A percentile compares a stretch with the other conserved stretches of the same genome.
Evolutionary conservation across 1,140 invertebrate species (phyloP).

Genomic region (Zaprionus inermis): DNA sequence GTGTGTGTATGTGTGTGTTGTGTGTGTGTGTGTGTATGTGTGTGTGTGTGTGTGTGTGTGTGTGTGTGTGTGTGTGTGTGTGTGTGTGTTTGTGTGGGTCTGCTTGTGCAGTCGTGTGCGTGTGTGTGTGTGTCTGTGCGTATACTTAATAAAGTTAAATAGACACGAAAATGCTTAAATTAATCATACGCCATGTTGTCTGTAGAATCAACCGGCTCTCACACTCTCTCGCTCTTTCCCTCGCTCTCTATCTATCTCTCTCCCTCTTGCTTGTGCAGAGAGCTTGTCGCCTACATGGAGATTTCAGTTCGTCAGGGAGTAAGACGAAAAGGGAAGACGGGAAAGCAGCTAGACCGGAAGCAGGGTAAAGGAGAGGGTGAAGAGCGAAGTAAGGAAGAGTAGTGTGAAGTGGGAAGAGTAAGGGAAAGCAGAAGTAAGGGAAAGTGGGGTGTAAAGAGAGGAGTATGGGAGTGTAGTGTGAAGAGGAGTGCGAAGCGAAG

Average conservation of each 20-base stretch:
- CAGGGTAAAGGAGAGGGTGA: background rate
- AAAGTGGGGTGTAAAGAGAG: no score
- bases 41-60: slow-evolving; percentile 4
- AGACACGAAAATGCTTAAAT: slow-evolving; percentile 50
- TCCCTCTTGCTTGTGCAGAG: background rate
- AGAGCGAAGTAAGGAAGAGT: background rate
- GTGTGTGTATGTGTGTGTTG: background rate
- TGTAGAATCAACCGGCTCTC: background rate
- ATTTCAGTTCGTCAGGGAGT: slow-evolving; percentile 64
- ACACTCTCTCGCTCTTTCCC: no score
- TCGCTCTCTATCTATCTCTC: no score
- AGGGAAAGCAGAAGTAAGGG: no score
- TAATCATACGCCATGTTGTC: slow-evolving; percentile 75
- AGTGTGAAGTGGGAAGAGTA: background rate
- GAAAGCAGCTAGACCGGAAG: background rate
- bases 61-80: slow-evolving; percentile 1
- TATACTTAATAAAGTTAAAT: slow-evolving; percentile 66
- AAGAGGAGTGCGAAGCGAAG: background rate
- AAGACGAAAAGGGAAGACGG: background rate
- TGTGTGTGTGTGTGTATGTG: background rate
- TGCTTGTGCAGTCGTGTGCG: background rate
- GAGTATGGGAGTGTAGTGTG: background rate
- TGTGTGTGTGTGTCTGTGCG: slow-evolving; percentile 1
- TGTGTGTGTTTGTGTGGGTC: background rate
- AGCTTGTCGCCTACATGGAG: slow-evolving; percentile 47